Evolutionary conservation across 2,797 vertebrate genomes (phyloP).

Genomic region (Pipistrellus pipistrellus): DNA sequence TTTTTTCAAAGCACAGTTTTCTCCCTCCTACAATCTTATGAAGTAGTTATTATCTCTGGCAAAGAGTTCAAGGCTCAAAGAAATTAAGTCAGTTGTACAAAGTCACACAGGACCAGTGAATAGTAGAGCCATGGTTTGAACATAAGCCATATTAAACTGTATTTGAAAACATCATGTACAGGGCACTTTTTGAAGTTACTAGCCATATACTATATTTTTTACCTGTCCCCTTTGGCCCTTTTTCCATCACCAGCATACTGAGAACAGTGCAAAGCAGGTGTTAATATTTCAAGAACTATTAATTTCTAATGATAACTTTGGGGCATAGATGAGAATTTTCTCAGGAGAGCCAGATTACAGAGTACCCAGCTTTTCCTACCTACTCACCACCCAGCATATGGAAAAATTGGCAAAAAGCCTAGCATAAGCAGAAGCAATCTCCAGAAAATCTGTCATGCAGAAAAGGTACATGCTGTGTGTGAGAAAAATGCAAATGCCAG

Average conservation of each 20-base stretch:
- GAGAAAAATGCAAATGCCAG: conserved; percentile 59
- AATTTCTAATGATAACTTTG: background rate
- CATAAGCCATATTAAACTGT: background rate
- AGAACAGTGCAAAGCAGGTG: background rate
- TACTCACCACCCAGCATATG: background rate
- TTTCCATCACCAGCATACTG: background rate
- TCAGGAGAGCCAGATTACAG: background rate
- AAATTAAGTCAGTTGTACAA: background rate
- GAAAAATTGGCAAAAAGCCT: conserved; percentile 37
- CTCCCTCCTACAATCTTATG: background rate
- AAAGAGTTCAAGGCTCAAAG: background rate
- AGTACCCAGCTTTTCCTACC: background rate
- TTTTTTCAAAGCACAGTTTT: background rate
- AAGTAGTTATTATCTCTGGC: background rate
- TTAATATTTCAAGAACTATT: conserved; percentile 25
- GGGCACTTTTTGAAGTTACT: background rate
- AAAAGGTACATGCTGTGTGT: conserved; percentile 54
- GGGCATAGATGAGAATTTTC: background rate
- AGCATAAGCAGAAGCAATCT: conserved; percentile 53
- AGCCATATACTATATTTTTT: background rate
- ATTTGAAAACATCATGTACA: background rate
- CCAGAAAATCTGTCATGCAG: conserved; percentile 63
- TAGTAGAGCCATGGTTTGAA: background rate
- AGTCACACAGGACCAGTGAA: background rate
- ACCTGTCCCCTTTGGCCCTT: background rate